Evolutionary conservation across 2,888 invertebrate genomes (phyloP).

Genomic region (Graphium colonna): DNA sequence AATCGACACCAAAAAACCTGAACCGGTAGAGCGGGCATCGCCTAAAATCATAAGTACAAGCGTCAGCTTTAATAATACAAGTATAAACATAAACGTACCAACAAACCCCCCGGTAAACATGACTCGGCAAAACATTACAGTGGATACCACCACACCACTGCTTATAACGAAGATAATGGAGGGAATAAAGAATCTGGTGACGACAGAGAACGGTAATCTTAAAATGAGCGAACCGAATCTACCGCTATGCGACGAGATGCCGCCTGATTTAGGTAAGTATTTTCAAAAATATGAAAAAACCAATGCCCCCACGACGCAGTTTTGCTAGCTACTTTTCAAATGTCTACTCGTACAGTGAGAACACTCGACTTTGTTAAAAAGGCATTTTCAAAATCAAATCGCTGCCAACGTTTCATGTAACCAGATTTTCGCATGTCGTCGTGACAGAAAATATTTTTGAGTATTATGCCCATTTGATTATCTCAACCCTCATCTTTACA

Average conservation of each 20-base stretch:
- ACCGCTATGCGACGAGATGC: slow-evolving; percentile 80
- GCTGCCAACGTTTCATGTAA: too few species aligned
- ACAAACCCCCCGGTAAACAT: slow-evolving; percentile 34
- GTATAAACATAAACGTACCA: slow-evolving; percentile 13
- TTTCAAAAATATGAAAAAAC: neutral
- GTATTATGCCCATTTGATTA: too few species aligned
- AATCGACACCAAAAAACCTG: slow-evolving; percentile 35
- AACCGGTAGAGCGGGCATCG: slow-evolving; percentile 30
- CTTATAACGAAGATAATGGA: slow-evolving; percentile 54
- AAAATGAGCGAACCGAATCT: slow-evolving; percentile 48
- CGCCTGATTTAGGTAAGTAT: slow-evolving; percentile 82
- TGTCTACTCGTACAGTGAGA: neutral
- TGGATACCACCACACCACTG: slow-evolving; percentile 42
- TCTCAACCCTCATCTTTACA: too few species aligned
- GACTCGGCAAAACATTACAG: slow-evolving; percentile 35
- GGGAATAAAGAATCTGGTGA: slow-evolving; percentile 47
- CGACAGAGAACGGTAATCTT: slow-evolving; percentile 46
- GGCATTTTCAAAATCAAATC: too few species aligned
- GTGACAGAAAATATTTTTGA: too few species aligned
- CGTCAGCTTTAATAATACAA: slow-evolving; percentile 27
- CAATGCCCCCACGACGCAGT: neutral
- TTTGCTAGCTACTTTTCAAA: slow-evolving; percentile 15
- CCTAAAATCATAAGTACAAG: slow-evolving; percentile 27
- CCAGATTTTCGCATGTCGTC: too few species aligned
- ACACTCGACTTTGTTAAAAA: too few species aligned